These are phyloP conservation scores for Hymenopus coronatus DNA, from an alignment of 2,888 invertebrate species.

Conservation along the genomic window DNA sequence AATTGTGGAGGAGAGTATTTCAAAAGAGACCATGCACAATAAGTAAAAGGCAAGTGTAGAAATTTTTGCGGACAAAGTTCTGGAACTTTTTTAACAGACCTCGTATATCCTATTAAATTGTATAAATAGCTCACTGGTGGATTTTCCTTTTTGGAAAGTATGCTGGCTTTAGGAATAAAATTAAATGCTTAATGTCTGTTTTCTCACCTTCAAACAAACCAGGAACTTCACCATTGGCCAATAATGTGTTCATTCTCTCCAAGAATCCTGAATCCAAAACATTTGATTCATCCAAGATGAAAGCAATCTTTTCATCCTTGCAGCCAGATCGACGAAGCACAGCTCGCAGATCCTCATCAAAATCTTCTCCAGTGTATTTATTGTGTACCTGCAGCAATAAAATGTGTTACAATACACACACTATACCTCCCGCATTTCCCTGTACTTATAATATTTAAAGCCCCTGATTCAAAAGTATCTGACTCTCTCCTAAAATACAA, in stretches of 20 bases:
- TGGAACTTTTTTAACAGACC: too few relatives aligned
- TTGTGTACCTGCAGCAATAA: slow-evolving; percentile 76
- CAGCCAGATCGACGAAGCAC: slow-evolving; percentile 84
- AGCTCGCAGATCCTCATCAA: slow-evolving; percentile 95
- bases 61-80: too few relatives aligned
- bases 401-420: not conserved
- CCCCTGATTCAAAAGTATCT: too few relatives aligned
- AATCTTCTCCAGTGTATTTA: slow-evolving; percentile 97
- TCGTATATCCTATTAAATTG: not conserved
- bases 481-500: too few relatives aligned
- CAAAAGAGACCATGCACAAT: too few relatives aligned
- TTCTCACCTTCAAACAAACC: slow-evolving; percentile 76
- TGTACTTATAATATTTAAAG: too few relatives aligned
- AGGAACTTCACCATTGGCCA: slow-evolving; percentile 98
- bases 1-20: too few relatives aligned
- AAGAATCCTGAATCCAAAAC: slow-evolving; percentile 97
- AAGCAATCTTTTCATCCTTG: slow-evolving; percentile 97
- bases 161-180: not conserved
- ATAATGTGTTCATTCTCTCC: slow-evolving; percentile 97
- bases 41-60: too few relatives aligned
- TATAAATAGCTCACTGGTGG: not conserved
- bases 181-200: not conserved
- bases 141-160: too few relatives aligned
- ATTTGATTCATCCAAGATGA: slow-evolving; percentile 98
- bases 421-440: not conserved